Conservation (phyloP, 2,113 vertebrate species). For the Chaetura pelagica region DNA sequence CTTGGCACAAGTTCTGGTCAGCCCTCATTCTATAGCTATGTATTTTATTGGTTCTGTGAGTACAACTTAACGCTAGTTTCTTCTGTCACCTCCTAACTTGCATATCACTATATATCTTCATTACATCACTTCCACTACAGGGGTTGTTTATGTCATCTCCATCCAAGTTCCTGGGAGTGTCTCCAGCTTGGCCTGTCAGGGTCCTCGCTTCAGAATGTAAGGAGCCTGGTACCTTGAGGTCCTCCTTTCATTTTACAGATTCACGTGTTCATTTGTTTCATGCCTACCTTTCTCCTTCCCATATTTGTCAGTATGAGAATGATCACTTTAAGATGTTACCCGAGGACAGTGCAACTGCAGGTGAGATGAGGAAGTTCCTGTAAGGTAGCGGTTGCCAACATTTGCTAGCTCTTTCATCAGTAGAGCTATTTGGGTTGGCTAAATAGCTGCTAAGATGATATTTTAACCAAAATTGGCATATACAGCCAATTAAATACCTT, state of each 20-base stretch:
- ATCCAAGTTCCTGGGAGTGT: not conserved
- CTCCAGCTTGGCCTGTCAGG: not conserved
- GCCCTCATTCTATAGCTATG: not conserved
- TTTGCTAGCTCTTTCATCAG: not conserved
- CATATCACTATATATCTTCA: not conserved
- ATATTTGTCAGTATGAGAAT: not conserved
- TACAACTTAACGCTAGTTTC: not conserved
- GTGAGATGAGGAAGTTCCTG: not conserved
- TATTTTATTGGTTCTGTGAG: not conserved
- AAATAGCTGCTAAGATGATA: not conserved
- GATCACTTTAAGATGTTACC: rapidly evolving
- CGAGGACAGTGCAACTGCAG: not conserved
- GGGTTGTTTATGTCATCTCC: not conserved
- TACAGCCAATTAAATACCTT: not conserved
- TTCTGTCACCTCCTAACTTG: not conserved
- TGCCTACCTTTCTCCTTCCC: not conserved
- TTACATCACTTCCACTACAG: not conserved
- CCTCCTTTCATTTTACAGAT: not conserved
- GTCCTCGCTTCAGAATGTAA: not conserved
- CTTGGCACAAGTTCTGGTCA: not conserved
- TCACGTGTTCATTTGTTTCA: not conserved
- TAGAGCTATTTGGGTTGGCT: not conserved
- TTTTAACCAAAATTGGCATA: not conserved
- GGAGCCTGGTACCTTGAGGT: not conserved
- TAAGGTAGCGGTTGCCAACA: not conserved